Evolutionary conservation across 2,797 vertebrate species (phyloP).

Genomic region (Sebastes reedi): DNA sequence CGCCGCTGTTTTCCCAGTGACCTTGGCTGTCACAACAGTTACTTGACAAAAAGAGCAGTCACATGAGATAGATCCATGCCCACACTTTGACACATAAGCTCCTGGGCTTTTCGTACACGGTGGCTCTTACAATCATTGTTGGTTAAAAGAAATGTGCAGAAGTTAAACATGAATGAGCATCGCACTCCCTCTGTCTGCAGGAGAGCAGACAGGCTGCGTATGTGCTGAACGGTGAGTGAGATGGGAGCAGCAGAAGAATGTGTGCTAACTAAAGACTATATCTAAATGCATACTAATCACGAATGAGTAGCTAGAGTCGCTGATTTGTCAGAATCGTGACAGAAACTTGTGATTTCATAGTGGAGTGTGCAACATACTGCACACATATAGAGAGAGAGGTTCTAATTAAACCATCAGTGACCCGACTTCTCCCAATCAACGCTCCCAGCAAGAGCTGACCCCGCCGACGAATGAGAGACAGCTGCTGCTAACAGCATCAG

Average conservation of each 20-base stretch:
- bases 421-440: not conserved
- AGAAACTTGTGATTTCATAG: not conserved
- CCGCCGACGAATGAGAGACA: conserved; percentile 7
- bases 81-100: conserved; percentile 38
- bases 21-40: conserved; percentile 72
- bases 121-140: not conserved
- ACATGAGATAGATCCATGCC: conserved; percentile 16
- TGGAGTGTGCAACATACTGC: not conserved
- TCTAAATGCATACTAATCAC: not conserved
- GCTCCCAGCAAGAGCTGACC: not conserved
- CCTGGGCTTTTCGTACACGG: not conserved
- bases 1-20: conserved; percentile 58
- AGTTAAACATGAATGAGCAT: conserved; percentile 23
- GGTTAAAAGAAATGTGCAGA: conserved; percentile 13
- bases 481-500: conserved; percentile 37
- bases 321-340: not conserved
- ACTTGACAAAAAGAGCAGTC: conserved; percentile 61
- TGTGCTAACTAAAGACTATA: not conserved
- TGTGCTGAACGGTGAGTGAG: conserved; percentile 9
- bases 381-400: not conserved
- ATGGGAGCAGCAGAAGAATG: not conserved
- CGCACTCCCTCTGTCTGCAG: conserved; percentile 7
- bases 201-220: conserved; percentile 22
- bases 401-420: not conserved
- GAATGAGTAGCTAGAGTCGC: not conserved